phyloP scores from a whole-genome alignment of 2,888 invertebrate genomes.

The Adela reaumurella region DNA sequence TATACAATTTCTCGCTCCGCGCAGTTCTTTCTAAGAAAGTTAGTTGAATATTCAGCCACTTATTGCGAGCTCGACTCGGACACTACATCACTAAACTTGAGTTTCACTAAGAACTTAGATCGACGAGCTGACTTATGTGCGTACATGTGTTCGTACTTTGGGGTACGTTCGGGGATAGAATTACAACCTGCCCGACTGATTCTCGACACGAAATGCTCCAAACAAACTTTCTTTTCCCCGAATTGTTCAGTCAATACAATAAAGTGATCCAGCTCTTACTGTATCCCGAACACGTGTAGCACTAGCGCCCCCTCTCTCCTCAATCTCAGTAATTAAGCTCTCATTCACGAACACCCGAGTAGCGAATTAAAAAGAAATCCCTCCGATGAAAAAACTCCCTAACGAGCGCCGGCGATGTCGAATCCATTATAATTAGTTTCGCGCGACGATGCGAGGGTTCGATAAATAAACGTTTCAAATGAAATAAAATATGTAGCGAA shows the following conservation, averaged over 20 bases:
- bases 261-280: neutral
- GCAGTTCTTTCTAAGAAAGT: too few species aligned
- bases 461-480: constrained; percentile 24
- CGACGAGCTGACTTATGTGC: too few species aligned
- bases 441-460: constrained; percentile 22
- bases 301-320: neutral
- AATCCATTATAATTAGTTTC: constrained; percentile 46
- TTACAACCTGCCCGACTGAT: too few species aligned
- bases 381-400: neutral
- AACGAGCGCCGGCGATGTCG: constrained; percentile 9
- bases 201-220: too few species aligned
- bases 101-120: too few species aligned
- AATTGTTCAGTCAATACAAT: neutral
- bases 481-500: neutral
- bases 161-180: too few species aligned
- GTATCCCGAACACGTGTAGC: neutral
- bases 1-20: too few species aligned
- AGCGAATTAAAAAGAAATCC: neutral
- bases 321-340: neutral
- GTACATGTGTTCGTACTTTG: too few species aligned
- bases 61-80: too few species aligned
- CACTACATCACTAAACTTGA: too few species aligned
- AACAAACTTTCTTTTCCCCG: too few species aligned
- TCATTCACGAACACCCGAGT: neutral
- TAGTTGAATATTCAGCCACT: too few species aligned